Percentiles rank a stretch among this genome's conserved stretches.
These are phyloP conservation scores for Cheilosia vulpina DNA, from an alignment of 2,888 invertebrate genomes.

Conservation along the genomic window DNA sequence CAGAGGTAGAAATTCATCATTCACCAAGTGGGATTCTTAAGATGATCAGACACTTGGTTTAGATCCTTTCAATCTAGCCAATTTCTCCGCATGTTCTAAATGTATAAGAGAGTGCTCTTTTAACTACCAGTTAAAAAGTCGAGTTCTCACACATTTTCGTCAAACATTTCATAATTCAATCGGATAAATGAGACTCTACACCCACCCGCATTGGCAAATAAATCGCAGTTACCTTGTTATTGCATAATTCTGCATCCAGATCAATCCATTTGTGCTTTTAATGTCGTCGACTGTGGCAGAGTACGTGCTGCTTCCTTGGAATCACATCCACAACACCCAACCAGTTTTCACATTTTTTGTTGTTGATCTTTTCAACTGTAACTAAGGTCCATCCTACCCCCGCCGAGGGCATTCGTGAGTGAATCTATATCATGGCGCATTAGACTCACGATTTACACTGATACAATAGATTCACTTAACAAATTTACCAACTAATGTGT, in stretches of 20 bases:
- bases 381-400: slow-evolving; percentile 38
- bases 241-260: slow-evolving; percentile 58
- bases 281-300: slow-evolving; percentile 44
- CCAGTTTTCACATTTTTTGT: slow-evolving; percentile 46
- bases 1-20: slow-evolving; percentile 11
- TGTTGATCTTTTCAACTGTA: slow-evolving; percentile 55
- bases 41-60: too few species aligned
- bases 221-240: slow-evolving; percentile 34
- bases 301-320: slow-evolving; percentile 4
- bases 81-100: background rate
- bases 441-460: slow-evolving; percentile 21
- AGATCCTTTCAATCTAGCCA: too few species aligned
- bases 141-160: background rate
- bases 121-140: background rate
- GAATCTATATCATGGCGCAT: slow-evolving; percentile 43
- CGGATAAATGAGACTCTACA: slow-evolving; percentile 1
- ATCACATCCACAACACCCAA: slow-evolving; percentile 46
- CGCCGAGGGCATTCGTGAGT: slow-evolving; percentile 60
- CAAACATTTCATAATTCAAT: slow-evolving; percentile 4
- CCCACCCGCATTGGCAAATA: slow-evolving; percentile 39
- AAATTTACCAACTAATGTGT: slow-evolving; percentile 30
- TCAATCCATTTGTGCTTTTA: slow-evolving; percentile 52
- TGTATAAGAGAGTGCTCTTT: background rate
- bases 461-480: slow-evolving; percentile 44
- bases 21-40: background rate